phyloP scores from a whole-genome alignment of 2,888 invertebrate genomes.

The Junonia oenone region DNA sequence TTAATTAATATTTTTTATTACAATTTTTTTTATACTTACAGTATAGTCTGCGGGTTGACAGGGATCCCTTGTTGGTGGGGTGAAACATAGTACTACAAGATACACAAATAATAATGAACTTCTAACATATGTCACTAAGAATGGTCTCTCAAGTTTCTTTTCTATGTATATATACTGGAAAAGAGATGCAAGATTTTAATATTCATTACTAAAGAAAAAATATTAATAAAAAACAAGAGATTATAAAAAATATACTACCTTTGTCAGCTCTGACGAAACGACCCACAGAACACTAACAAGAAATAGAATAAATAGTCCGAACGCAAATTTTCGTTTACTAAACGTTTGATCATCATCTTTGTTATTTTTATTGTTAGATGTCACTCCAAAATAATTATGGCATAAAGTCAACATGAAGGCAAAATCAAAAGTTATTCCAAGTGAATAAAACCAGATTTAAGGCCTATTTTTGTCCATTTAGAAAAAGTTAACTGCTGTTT shows the following conservation, averaged over 20 bases:
- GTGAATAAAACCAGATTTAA: conserved; percentile 23
- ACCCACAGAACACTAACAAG: conserved; percentile 98
- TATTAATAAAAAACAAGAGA: background rate
- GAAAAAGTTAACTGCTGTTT: conserved; percentile 12
- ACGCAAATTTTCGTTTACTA: conserved; percentile 79
- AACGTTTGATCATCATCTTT: conserved; percentile 60
- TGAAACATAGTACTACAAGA: conserved; percentile 91
- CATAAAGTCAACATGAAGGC: conserved; percentile 74
- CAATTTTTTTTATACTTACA: conserved; percentile 61
- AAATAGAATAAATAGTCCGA: conserved; percentile 92
- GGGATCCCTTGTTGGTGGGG: conserved; percentile 93
- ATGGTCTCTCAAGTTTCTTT: conserved; percentile 94
- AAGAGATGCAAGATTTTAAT: conserved; percentile 9
- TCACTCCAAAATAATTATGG: conserved; percentile 70
- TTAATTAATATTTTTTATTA: background rate
- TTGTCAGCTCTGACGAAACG: conserved; percentile 94
- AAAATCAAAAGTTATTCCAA: conserved; percentile 29
- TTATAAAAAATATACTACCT: conserved; percentile 79
- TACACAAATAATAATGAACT: conserved; percentile 96
- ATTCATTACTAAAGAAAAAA: background rate
- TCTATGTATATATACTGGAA: conserved; percentile 91
- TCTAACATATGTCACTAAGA: conserved; percentile 96
- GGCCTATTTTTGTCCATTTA: conserved; percentile 25
- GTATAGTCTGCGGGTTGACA: conserved; percentile 88
- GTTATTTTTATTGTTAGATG: conserved; percentile 56